phyloP scores from a whole-genome alignment of 2,113 vertebrate genomes.

The Bubo scandiacus region DNA sequence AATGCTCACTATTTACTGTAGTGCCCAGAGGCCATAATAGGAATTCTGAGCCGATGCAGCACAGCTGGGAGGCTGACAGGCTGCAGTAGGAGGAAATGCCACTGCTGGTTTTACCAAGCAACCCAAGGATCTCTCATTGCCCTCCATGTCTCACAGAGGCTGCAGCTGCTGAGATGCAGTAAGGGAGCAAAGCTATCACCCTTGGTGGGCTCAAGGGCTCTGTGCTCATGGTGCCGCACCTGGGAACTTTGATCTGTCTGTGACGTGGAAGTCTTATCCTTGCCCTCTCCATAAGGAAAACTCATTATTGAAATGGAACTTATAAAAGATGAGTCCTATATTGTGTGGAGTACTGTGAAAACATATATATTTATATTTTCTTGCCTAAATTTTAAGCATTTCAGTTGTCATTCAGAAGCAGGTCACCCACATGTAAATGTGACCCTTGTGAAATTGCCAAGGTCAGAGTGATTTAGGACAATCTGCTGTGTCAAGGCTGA shows the following conservation, averaged over 20 bases:
- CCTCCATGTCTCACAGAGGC: background rate
- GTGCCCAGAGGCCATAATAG: background rate
- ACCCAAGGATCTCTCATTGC: background rate
- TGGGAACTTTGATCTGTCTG: background rate
- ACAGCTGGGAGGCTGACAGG: background rate
- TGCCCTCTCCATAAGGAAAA: background rate
- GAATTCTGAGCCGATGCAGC: background rate
- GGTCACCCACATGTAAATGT: conserved; percentile 18
- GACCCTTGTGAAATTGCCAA: background rate
- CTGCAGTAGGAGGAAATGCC: background rate
- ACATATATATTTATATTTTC: background rate
- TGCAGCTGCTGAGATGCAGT: background rate
- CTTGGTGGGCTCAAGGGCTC: background rate
- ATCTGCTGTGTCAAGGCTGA: background rate
- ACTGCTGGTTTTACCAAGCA: background rate
- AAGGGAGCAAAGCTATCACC: background rate
- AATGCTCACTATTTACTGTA: conserved; percentile 16
- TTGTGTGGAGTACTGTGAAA: background rate
- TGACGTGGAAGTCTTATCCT: background rate
- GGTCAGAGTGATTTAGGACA: conserved; percentile 4
- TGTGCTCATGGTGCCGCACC: background rate
- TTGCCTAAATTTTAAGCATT: background rate
- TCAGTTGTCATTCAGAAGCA: conserved; percentile 22
- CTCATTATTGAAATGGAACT: background rate
- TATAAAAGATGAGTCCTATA: background rate